Evolutionary conservation across 2,888 invertebrate genomes (phyloP).

Genomic region (Stenotaenia linearis): DNA sequence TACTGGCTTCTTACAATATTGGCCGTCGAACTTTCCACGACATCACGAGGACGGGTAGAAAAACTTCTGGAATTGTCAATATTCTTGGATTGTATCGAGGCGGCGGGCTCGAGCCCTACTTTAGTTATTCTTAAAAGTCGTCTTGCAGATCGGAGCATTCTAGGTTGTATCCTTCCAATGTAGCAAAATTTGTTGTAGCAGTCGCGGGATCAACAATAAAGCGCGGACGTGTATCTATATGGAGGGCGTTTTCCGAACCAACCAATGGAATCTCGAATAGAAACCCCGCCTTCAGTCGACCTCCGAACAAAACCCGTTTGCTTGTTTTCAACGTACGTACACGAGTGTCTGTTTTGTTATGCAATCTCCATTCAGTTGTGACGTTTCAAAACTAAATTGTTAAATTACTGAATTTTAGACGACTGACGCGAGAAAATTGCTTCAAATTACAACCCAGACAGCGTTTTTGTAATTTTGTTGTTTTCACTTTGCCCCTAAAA

Average conservation of each 20-base stretch:
- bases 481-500: too few relatives aligned
- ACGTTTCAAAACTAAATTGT: neutral
- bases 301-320: neutral
- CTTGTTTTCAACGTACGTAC: neutral
- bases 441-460: too few relatives aligned
- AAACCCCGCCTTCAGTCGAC: neutral
- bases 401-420: too few relatives aligned
- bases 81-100: neutral
- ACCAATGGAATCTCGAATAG: neutral
- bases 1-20: slow-evolving; percentile 7
- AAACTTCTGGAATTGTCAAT: neutral
- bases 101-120: neutral
- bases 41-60: neutral
- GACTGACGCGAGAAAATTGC: too few relatives aligned
- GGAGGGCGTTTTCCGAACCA: neutral
- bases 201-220: neutral
- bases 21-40: neutral
- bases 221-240: neutral
- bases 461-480: too few relatives aligned
- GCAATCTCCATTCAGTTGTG: neutral
- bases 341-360: too few relatives aligned
- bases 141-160: neutral
- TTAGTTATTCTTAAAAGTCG: neutral
- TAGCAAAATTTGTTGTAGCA: neutral
- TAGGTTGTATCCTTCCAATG: neutral